Base-by-base conservation (phyloP, 1,140 invertebrate genomes). In the Adelges cooleyi region DNA sequence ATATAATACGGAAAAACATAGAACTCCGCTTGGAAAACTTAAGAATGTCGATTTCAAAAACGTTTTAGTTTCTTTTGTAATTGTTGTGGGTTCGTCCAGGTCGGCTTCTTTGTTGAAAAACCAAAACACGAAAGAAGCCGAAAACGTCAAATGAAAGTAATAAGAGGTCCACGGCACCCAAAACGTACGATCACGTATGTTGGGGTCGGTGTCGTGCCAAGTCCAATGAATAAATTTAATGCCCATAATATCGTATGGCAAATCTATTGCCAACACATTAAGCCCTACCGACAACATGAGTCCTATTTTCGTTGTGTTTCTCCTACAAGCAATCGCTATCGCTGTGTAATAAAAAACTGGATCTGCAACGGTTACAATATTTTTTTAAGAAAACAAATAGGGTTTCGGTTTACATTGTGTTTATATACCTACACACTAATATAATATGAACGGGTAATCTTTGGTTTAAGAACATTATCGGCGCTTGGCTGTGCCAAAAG, bases 171-270 rank as follows among this genome's bases (percentile, higher is more conserved):
- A 83, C 2, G 81, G 81, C 0, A 89, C 86, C 82, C 83, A 86
- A 74, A 89, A 90, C 73, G 86, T 83, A 22, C 86, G 78, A 71
- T 90, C 87, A 54, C 71, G 80, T 66, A 91, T 85, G 73, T 90
- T 90, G 2, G 87, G 86, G 74, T 90, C 87, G 0, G 87, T 89
- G 72, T 89, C 87, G 72, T 91, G 87, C 87, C 87, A 90, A 1
- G 84, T 87, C 87, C 87, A 90, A 75, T 88, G 87, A 1, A 89
- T 73, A 71, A 87, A 84, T 72, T 89, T 88, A 0, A 90, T 83
- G 1, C 84, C 81, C 62, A 87, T 82, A 33, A 90, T 88, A 70
- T 90, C 87, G 71, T 87, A 90, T 0, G 88, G 87, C 42, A 90
- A 78, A 71, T 91, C 88, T 20, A 90, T 79, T 11, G 89, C 75